Evolutionary conservation across 2,797 vertebrate genomes (phyloP).

Genomic region (Poliocrania exsul): DNA sequence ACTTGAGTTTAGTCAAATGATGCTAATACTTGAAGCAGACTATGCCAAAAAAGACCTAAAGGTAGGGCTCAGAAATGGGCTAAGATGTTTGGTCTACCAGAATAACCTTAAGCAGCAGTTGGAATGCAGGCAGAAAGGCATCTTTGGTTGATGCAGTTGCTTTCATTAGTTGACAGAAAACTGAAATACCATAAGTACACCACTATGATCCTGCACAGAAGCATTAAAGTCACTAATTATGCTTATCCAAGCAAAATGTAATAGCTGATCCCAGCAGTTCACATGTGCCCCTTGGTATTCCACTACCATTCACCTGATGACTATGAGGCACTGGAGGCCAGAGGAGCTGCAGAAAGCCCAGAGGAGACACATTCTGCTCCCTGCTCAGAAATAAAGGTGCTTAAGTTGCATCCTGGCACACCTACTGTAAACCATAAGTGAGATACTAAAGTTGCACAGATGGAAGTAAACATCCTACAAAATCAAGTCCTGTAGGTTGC

Average conservation of each 20-base stretch:
- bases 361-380: background rate
- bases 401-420: background rate
- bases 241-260: background rate
- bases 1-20: background rate
- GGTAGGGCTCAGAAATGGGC: background rate
- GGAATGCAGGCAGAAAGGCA: constrained; percentile 38
- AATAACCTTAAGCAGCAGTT: background rate
- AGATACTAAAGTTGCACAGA: background rate
- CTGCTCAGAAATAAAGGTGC: background rate
- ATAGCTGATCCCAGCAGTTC: background rate
- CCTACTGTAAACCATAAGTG: background rate
- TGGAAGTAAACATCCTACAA: background rate
- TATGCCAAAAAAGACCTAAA: background rate
- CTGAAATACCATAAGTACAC: background rate
- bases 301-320: background rate
- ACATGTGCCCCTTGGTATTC: background rate
- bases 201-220: constrained; percentile 21
- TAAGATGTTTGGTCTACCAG: background rate
- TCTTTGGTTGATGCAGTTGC: constrained; percentile 68
- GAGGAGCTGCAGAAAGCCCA: background rate
- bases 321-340: constrained; percentile 2
- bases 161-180: constrained; percentile 8
- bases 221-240: background rate
- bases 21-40: background rate
- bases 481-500: background rate